These are phyloP conservation scores for Trissolcus basalis DNA, from an alignment of 1,140 invertebrate species.

Conservation along the genomic window DNA sequence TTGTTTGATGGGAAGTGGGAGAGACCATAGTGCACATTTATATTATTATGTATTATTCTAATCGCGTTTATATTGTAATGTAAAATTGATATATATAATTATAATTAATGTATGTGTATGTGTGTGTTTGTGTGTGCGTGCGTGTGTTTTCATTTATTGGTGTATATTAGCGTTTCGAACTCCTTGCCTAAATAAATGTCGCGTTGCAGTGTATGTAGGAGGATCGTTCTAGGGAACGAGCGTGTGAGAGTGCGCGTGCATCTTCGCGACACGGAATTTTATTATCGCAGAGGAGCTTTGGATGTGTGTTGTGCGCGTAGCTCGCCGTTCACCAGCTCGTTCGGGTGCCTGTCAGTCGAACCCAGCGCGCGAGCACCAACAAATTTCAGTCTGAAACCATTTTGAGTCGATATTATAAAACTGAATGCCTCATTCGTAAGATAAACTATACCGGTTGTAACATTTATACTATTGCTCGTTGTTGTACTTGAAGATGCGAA, in stretches of 20 bases:
- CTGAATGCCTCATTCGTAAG: neutral
- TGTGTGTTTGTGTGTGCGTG: conserved; percentile 30
- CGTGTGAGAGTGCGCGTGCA: conserved; percentile 27
- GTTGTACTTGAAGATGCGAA: neutral
- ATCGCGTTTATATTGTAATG: conserved; percentile 75
- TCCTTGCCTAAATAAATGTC: conserved; percentile 74
- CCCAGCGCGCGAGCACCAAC: neutral
- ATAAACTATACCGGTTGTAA: conserved; percentile 30
- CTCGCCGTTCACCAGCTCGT: no score
- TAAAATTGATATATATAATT: conserved; percentile 73
- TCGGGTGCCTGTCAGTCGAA: no score
- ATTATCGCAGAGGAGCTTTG: conserved; percentile 13
- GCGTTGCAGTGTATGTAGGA: conserved; percentile 51
- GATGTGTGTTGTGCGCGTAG: no score
- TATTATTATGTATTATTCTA: conserved; percentile 76
- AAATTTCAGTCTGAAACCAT: neutral
- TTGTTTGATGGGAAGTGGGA: conserved; percentile 74
- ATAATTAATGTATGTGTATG: conserved; percentile 46
- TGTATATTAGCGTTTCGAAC: conserved; percentile 76
- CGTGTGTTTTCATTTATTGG: conserved; percentile 59
- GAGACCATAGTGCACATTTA: conserved; percentile 78
- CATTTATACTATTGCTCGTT: neutral
- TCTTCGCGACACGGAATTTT: conserved; percentile 28
- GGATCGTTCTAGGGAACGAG: conserved; percentile 27
- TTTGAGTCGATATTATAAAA: conserved; percentile 1